phyloP scores from a whole-genome alignment of 1,140 invertebrate species.

The Macrostomum lignano region DNA sequence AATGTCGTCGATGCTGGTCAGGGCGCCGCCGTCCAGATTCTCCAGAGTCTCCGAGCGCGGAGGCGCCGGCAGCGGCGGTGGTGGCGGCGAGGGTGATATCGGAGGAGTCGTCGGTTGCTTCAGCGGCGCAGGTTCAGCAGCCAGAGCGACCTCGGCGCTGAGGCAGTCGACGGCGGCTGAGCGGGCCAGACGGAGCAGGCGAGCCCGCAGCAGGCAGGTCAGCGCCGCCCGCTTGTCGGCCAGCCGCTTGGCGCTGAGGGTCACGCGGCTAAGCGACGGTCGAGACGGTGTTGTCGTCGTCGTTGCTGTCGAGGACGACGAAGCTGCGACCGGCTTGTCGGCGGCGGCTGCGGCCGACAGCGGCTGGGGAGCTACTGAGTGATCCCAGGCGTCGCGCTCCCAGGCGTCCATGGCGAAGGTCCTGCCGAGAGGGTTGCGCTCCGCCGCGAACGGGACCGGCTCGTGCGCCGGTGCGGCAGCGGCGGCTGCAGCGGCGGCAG shows the following conservation, averaged over 20 bases:
- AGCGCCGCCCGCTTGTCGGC: constrained; percentile 57
- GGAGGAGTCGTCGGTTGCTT: too few species aligned
- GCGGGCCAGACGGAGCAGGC: too few species aligned
- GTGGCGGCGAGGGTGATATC: too few species aligned
- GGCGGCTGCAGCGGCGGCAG: too few species aligned
- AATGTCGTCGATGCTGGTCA: too few species aligned
- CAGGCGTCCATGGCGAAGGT: constrained; percentile 28
- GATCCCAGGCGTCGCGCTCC: not conserved
- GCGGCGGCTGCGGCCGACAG: too few species aligned
- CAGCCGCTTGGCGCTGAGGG: constrained; percentile 51
- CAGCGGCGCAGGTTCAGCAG: too few species aligned
- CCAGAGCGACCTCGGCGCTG: too few species aligned
- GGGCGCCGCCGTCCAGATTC: too few species aligned
- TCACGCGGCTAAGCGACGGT: constrained; percentile 45
- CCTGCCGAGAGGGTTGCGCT: constrained; percentile 55
- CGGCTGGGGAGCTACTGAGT: not conserved
- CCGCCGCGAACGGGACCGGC: constrained; percentile 51
- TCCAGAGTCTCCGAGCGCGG: too few species aligned
- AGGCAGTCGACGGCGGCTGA: too few species aligned
- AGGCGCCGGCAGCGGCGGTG: too few species aligned
- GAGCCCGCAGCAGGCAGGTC: constrained; percentile 55
- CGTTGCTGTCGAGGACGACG: constrained; percentile 4
- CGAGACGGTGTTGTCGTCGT: constrained; percentile 11
- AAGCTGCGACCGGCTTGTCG: constrained; percentile 9
- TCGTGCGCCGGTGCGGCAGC: constrained; percentile 40